Conservation (phyloP, 2,888 invertebrate species). For the Trissoscelio sp. region DNA sequence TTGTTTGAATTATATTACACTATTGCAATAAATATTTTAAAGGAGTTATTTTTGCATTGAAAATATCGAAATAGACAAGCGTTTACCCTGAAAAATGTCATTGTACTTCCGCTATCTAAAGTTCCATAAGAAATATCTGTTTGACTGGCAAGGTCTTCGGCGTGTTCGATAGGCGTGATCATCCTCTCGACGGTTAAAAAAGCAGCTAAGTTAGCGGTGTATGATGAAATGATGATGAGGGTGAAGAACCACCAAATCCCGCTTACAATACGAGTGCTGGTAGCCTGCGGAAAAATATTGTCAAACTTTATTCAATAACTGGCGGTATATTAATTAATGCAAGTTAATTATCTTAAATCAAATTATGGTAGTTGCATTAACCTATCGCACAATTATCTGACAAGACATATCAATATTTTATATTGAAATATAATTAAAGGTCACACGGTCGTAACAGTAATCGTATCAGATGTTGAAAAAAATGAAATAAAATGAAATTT, state of each 20-base stretch:
- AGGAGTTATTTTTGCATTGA: no score
- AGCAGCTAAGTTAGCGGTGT: conserved; percentile 96
- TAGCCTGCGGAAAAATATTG: conserved; percentile 83
- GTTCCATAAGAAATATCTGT: conserved; percentile 94
- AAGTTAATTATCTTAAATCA: no score
- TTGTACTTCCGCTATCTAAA: conserved; percentile 92
- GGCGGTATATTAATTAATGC: neutral
- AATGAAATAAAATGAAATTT: no score
- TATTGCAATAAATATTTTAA: no score
- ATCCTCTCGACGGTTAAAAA: conserved; percentile 87
- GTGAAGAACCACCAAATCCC: conserved; percentile 90
- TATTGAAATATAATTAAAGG: no score
- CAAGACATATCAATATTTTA: no score
- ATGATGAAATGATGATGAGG: conserved; percentile 94
- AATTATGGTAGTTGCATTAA: no score
- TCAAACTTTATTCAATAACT: neutral
- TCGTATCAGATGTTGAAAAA: no score
- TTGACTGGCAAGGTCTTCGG: conserved; percentile 93
- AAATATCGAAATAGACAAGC: no score
- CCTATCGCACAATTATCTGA: no score
- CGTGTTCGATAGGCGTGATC: conserved; percentile 93
- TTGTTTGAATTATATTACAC: no score
- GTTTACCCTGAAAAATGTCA: conserved; percentile 92
- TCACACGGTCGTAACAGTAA: no score
- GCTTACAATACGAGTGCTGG: conserved; percentile 92